Evolutionary conservation across 2,797 vertebrate species (phyloP).

Genomic region (Etheostoma perlongum): DNA sequence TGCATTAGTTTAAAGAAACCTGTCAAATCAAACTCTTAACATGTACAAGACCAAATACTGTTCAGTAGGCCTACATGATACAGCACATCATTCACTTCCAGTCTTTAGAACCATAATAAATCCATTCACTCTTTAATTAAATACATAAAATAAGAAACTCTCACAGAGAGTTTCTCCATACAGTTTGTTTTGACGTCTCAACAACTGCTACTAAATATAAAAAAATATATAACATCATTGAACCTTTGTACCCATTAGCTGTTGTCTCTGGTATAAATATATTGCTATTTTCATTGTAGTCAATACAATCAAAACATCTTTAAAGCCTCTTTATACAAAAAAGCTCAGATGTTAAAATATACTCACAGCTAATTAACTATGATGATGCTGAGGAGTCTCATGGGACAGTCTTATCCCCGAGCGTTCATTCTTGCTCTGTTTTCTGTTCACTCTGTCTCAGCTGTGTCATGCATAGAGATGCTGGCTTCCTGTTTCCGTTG

Average conservation of each 20-base stretch:
- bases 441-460: constrained; percentile 33
- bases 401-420: constrained; percentile 31
- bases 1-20: background rate
- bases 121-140: constrained; percentile 24
- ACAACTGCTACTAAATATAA: background rate
- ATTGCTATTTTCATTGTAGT: background rate
- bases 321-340: constrained; percentile 13
- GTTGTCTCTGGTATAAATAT: background rate
- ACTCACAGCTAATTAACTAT: too few species aligned
- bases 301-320: background rate
- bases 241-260: background rate
- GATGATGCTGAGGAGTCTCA: constrained; percentile 8
- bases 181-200: background rate
- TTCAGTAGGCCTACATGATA: background rate
- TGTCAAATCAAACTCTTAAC: constrained; percentile 18
- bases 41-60: background rate
- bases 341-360: background rate
- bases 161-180: constrained; percentile 47
- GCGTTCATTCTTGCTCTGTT: constrained; percentile 18
- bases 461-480: constrained; percentile 39
- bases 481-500: constrained; percentile 58
- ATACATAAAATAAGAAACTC: constrained; percentile 29
- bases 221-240: background rate
- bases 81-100: background rate
- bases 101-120: background rate